Base-by-base conservation (phyloP, 1,140 invertebrate species). In the Lethocerus indicus region DNA sequence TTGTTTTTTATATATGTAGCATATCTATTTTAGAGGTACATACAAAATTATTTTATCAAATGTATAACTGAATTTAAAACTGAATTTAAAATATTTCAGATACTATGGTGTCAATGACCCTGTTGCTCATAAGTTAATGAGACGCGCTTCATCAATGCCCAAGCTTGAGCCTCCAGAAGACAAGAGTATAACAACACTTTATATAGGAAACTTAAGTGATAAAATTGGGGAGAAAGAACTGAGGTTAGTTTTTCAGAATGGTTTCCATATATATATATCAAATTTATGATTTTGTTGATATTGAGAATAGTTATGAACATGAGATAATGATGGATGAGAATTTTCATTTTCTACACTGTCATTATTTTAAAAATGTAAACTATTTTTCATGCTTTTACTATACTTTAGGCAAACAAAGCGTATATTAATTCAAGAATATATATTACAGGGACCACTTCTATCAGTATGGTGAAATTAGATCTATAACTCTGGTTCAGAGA, bases 31-130 rank as follows among this genome's bases (percentile, higher is more conserved):
- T n/a, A n/a, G n/a, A n/a, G n/a, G n/a, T n/a, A n/a, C n/a, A n/a
- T 32, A 32, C n/a, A 32, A 36, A 36, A 3, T 36, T 16, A 16
- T 16, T 2, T 36, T 3, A 36, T 3, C 2, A 18, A 3, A 36
- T 3, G 20, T 36, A 9, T 36, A 36, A 36, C 20, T 3, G n/a
- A 9, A 16, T 36, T 2, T 36, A 39, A 39, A 14, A 32, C 29
- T 32, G 29, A 9, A n/a, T 32, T 32, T 7, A 32, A 32, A 7
- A 9, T 9, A 42, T 49, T 52, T 36, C 54, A 73, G 73, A 56
- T 99, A 96, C 62, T 98, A 98, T 70, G 96, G 96, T 37, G 82
- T 87, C 0, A 98, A 98, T 68, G 96, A 99, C 73, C 96, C 95
- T 1, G 94, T 98, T 3, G 96, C 96, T 39, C 91, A 98, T 58